These are phyloP conservation scores for Bovichtus diacanthus DNA, from an alignment of 2,797 vertebrate species.

Conservation along the genomic window DNA sequence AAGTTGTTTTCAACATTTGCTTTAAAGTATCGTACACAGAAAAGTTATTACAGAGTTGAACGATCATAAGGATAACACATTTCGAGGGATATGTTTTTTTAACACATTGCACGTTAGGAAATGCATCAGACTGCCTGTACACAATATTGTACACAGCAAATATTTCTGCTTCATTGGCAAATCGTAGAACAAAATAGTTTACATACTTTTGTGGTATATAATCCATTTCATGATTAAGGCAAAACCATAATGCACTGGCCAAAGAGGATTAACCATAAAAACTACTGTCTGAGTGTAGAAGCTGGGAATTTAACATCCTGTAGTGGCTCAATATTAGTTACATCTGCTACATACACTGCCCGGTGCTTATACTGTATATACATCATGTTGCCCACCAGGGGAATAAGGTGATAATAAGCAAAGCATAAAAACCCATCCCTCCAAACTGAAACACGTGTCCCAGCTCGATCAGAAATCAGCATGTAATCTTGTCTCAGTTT, in stretches of 20 bases:
- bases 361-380: slow-evolving; percentile 68
- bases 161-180: slow-evolving; percentile 77
- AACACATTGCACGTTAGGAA: slow-evolving; percentile 77
- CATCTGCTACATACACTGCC: slow-evolving; percentile 83
- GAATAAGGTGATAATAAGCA: slow-evolving; percentile 64
- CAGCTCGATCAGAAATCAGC: slow-evolving; percentile 23
- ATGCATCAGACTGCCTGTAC: slow-evolving; percentile 76
- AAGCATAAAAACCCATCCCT: slow-evolving; percentile 60
- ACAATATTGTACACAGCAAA: slow-evolving; percentile 72
- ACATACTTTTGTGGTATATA: slow-evolving; percentile 73
- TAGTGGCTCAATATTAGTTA: slow-evolving; percentile 74
- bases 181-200: slow-evolving; percentile 78
- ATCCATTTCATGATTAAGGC: slow-evolving; percentile 80
- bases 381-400: slow-evolving; percentile 73
- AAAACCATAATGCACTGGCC: slow-evolving; percentile 79
- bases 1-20: slow-evolving; percentile 86
- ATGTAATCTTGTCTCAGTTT: slow-evolving; percentile 4
- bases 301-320: slow-evolving; percentile 70
- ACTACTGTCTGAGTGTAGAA: slow-evolving; percentile 59
- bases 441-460: slow-evolving; percentile 27
- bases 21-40: slow-evolving; percentile 81
- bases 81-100: slow-evolving; percentile 74
- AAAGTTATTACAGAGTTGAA: slow-evolving; percentile 77
- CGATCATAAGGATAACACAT: slow-evolving; percentile 80
- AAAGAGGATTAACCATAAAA: slow-evolving; percentile 70